Evolutionary conservation across 2,888 invertebrate species (phyloP).

Genomic region (Chaitophorus viminalis): DNA sequence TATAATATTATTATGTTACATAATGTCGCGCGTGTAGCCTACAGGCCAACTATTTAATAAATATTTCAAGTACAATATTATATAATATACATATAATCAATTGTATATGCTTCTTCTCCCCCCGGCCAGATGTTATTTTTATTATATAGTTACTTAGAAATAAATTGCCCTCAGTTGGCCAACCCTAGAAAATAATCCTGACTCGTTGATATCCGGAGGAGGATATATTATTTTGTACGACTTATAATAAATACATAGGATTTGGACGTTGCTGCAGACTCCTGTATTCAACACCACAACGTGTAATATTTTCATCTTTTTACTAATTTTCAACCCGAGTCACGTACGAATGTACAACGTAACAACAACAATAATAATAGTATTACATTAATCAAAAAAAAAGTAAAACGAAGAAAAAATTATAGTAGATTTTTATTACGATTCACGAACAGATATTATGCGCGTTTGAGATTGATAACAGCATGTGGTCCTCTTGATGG

Average conservation of each 20-base stretch:
- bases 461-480: slow-evolving; percentile 17
- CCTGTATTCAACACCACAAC: neutral
- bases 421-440: slow-evolving; percentile 32
- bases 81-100: too few relatives aligned
- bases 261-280: neutral
- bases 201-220: too few relatives aligned
- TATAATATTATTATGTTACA: too few relatives aligned
- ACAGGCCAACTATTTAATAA: too few relatives aligned
- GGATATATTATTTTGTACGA: too few relatives aligned
- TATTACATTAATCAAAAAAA: neutral
- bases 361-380: slow-evolving; percentile 6
- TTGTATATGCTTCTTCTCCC: too few relatives aligned
- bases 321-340: neutral
- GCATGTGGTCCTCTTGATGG: slow-evolving; percentile 33
- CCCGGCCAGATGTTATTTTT: too few relatives aligned
- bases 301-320: neutral
- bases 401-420: neutral
- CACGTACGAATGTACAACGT: slow-evolving; percentile 17
- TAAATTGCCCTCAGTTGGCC: too few relatives aligned
- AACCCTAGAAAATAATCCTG: too few relatives aligned
- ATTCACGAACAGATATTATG: slow-evolving; percentile 24
- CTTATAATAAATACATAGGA: neutral
- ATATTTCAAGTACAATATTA: too few relatives aligned
- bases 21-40: too few relatives aligned
- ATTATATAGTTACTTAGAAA: too few relatives aligned